These are phyloP conservation scores for Brachionus rubens DNA, from an alignment of 1,140 invertebrate species.

Conservation along the genomic window DNA sequence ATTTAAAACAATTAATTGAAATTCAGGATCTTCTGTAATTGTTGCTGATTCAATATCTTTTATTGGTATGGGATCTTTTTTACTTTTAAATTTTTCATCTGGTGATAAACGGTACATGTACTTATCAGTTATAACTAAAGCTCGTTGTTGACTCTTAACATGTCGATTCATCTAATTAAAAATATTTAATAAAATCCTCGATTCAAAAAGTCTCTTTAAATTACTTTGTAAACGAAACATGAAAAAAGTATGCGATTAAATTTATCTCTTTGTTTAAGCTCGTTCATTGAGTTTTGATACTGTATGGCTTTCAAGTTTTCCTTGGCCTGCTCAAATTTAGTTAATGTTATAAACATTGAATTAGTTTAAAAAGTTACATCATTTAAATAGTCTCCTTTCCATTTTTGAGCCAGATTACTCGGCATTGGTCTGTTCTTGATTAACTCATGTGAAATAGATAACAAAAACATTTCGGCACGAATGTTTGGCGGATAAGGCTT, in stretches of 20 bases:
- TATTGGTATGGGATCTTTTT: neutral
- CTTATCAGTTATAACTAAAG: conserved; percentile 43
- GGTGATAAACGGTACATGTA: conserved; percentile 41
- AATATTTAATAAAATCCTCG: too few relatives aligned
- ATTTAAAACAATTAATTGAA: conserved; percentile 13
- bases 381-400: conserved; percentile 87
- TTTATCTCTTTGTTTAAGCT: conserved; percentile 6
- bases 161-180: conserved; percentile 39
- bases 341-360: neutral
- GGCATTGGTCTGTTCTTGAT: conserved; percentile 71
- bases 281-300: conserved; percentile 14
- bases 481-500: conserved; percentile 74
- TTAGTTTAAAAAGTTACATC: conserved; percentile 58
- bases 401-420: conserved; percentile 78
- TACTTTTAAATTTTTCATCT: conserved; percentile 41
- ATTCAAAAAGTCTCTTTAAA: neutral
- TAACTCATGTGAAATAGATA: conserved; percentile 76
- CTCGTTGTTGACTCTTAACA: conserved; percentile 6
- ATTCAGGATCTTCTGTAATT: conserved; percentile 35
- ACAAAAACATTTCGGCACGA: conserved; percentile 76
- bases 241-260: conserved; percentile 33
- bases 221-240: conserved; percentile 36
- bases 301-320: conserved; percentile 19
- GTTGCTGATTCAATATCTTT: conserved; percentile 29
- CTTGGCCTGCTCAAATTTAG: neutral